phyloP scores from a whole-genome alignment of 2,113 vertebrate species.

The Vireo altiloquus region DNA sequence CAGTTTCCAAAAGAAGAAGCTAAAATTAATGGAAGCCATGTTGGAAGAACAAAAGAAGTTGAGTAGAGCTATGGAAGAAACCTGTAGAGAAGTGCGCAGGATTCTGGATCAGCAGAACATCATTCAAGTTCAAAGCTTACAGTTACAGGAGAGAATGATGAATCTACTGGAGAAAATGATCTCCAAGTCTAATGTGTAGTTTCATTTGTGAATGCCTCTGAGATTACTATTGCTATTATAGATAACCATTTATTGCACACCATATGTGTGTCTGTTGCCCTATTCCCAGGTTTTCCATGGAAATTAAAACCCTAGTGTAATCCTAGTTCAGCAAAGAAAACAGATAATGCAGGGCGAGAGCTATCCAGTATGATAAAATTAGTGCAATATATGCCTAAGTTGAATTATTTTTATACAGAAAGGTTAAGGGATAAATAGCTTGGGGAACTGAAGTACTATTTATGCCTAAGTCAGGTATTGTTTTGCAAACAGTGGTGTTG shows the following conservation, averaged over 20 bases:
- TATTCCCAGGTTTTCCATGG: constrained; percentile 52
- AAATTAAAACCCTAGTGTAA: constrained; percentile 48
- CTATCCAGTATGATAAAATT: constrained; percentile 21
- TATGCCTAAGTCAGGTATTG: constrained; percentile 29
- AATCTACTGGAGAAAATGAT: constrained; percentile 94
- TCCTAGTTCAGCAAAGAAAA: constrained; percentile 44
- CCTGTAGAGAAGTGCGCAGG: constrained; percentile 88
- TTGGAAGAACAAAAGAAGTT: constrained; percentile 88
- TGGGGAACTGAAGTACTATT: constrained; percentile 39
- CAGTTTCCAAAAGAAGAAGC: constrained; percentile 85
- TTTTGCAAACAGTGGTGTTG: constrained; percentile 8
- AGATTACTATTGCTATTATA: constrained; percentile 44
- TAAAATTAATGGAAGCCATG: constrained; percentile 91
- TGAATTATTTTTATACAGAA: constrained; percentile 65
- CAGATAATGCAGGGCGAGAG: constrained; percentile 11
- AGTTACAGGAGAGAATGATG: constrained; percentile 97
- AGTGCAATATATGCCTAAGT: constrained; percentile 61
- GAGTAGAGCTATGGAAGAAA: constrained; percentile 90
- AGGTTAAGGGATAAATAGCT: constrained; percentile 37
- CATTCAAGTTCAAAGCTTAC: constrained; percentile 92
- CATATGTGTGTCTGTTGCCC: constrained; percentile 52
- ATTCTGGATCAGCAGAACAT: constrained; percentile 94
- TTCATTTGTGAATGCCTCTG: constrained; percentile 35
- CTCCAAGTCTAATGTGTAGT: constrained; percentile 74
- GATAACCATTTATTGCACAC: constrained; percentile 54